These are phyloP conservation scores for Aethina tumida DNA, from an alignment of 1,140 invertebrate genomes.

Conservation along the genomic window DNA sequence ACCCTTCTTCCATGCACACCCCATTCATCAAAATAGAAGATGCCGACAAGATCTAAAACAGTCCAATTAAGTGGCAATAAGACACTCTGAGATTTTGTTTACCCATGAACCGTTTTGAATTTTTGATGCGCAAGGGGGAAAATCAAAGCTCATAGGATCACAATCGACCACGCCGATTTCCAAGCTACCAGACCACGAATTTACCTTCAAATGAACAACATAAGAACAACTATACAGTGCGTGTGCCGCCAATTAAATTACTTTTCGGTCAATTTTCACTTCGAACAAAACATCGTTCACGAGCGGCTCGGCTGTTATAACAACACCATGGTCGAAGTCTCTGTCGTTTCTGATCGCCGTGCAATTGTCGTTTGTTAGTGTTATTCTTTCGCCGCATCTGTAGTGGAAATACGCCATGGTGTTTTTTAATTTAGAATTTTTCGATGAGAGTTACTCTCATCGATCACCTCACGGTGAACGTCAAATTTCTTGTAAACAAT, in stretches of 20 bases:
- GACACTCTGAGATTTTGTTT: constrained; percentile 19
- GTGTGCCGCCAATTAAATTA: constrained; percentile 29
- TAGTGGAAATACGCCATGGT: constrained; percentile 56
- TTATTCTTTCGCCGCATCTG: constrained; percentile 69
- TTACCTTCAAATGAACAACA: constrained; percentile 42
- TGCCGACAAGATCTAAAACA: constrained; percentile 66
- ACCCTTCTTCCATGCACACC: constrained; percentile 64
- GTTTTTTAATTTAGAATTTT: neutral
- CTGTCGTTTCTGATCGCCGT: constrained; percentile 69
- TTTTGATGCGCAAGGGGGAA: constrained; percentile 76
- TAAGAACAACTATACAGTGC: neutral
- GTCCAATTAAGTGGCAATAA: neutral
- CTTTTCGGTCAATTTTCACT: constrained; percentile 81
- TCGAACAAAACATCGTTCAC: constrained; percentile 79
- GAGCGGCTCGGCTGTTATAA: constrained; percentile 74
- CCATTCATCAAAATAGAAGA: constrained; percentile 78
- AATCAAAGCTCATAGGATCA: constrained; percentile 69
- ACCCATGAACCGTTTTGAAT: constrained; percentile 81
- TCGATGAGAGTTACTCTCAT: no score
- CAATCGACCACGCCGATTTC: constrained; percentile 84
- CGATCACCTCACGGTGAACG: no score
- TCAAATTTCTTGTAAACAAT: no score
- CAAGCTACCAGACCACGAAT: constrained; percentile 82
- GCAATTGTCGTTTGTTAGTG: constrained; percentile 67
- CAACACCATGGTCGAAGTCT: constrained; percentile 74